Evolutionary conservation across 2,113 vertebrate genomes (phyloP), one percentile per base, ranked within the genome.

Genomic region (Empidonax traillii): DNA sequence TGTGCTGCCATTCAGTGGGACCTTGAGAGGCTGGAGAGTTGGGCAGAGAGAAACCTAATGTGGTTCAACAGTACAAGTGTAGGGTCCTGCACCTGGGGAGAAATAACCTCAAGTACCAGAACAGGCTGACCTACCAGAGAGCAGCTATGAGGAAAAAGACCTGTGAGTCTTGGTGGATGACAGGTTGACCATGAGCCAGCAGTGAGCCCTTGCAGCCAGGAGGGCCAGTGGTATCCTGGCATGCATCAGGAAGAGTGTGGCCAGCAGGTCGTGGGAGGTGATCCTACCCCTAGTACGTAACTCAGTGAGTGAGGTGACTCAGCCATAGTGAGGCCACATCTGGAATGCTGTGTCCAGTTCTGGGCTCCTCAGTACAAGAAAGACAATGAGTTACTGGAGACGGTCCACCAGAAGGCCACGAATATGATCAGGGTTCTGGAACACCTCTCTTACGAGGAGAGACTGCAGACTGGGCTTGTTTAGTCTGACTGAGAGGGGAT

Each of bases 191-290:
- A 12, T 6, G 27, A 87, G 27, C 46, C 1, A 2, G 1, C 55
- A 87, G 28, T 4, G 17, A 39, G 39, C 8, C 25, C 31, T 2
- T 2, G 5, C 9, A 18, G 46, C 49, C 44, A 44, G 44, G 44
- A 44, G 44, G 44, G 44, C 44, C 81, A 39, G 0, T 9, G 28
- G 1, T 0, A 15, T 52, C 55, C 55, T 23, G 27, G 47, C 14
- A 9, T 53, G 47, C 9, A 39, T 7, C 0, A 0, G 55, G 46
- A 69, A 52, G 12, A 39, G 39, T 2, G 0, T 4, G 39, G n/a
- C 22, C 39, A 53, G 19, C 9, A 44, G 19, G 9, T 0, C 2
- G 2, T n/a, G 18, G 33, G 33, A 46, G 6, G 21, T 16, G 31
- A 46, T 23, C 43, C 41, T 65, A 9, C 4, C 5, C 22, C 46